Base-by-base conservation (phyloP, 2,113 vertebrate genomes). In the Chloropsis cyanopogon region DNA sequence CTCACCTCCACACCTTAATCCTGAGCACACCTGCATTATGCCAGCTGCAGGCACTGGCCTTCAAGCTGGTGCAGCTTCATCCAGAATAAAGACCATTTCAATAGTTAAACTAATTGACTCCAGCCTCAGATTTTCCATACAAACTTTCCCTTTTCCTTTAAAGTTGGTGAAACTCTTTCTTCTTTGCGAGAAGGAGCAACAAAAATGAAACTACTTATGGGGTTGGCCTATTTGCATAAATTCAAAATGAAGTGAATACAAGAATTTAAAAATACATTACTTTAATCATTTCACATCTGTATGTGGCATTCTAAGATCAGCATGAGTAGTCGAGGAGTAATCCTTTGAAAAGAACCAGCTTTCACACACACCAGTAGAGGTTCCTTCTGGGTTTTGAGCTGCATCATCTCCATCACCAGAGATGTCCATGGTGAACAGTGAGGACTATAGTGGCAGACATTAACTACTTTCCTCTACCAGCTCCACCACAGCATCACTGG, bases 361-460 rank as follows among this genome's bases (percentile, higher is more conserved):
- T 47, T 16, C 25, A 35, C 20, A 14, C 7, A 10, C 16, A 39
- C 10, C 9, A 7, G 4, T 10, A 23, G 16, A 31, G 26, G 12
- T 22, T 82, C 19, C 15, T 42, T 53, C 60, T 35, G 9, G 10
- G 7, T 47, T 94, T 86, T 50, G 33, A 59, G 26, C n/a, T 80
- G 31, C 20, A 31, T 9, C 33, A 53, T 46, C 9, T 47, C 29
- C 11, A 24, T 33, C 50, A 53, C 47, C 5, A 4, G 47, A 35
- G 21, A 31, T 4, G 23, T 24, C 61, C 12, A 7, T 5, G 12
- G 72, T 1, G 0, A 33, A 7, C 3, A 65, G 10, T 6, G 41
- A 83, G n/a, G 7, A 24, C 14, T 26, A 7, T 3, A 22, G 20
- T 7, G 13, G 24, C 47, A 82, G 18, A 26, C 8, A 42, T 35